A percentile compares a stretch with the other conserved stretches of the same genome.
phyloP scores from a whole-genome alignment of 2,797 vertebrate species.

The Distichodus sexfasciatus region DNA sequence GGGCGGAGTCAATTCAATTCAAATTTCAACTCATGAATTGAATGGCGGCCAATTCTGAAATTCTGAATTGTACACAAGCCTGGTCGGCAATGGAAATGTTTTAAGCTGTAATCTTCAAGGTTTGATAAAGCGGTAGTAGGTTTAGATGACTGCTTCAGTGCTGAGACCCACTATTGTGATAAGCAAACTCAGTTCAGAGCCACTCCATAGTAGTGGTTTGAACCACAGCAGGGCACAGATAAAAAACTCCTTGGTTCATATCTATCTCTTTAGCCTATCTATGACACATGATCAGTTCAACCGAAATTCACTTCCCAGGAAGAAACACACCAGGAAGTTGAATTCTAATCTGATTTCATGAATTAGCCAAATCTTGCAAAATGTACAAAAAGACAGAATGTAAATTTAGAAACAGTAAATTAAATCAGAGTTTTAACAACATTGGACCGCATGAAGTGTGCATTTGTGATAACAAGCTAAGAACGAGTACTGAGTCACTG shows the following conservation, averaged over 20 bases:
- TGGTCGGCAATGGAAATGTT: no score
- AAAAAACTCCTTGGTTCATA: neutral
- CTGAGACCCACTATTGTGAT: neutral
- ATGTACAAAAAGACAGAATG: no score
- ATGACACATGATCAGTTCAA: neutral
- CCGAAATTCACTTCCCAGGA: neutral
- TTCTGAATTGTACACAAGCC: no score
- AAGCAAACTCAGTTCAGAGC: neutral
- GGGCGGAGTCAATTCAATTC: no score
- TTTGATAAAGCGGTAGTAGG: no score
- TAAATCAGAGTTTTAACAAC: neutral
- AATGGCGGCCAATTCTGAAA: no score
- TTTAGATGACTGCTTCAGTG: no score
- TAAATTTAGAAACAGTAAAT: neutral
- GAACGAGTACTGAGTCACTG: neutral
- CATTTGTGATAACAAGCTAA: neutral
- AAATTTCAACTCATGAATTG: no score
- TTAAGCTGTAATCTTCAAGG: no score
- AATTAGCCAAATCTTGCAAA: neutral
- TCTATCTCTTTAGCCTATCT: neutral
- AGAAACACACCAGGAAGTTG: neutral
- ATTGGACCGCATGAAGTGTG: neutral
- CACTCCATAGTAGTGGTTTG: neutral
- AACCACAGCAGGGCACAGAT: neutral
- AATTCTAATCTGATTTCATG: neutral